Percentiles rank a stretch among this genome's conserved stretches.
Conservation (phyloP, 1,140 invertebrate species). For the Platyscapa corneri region DNA sequence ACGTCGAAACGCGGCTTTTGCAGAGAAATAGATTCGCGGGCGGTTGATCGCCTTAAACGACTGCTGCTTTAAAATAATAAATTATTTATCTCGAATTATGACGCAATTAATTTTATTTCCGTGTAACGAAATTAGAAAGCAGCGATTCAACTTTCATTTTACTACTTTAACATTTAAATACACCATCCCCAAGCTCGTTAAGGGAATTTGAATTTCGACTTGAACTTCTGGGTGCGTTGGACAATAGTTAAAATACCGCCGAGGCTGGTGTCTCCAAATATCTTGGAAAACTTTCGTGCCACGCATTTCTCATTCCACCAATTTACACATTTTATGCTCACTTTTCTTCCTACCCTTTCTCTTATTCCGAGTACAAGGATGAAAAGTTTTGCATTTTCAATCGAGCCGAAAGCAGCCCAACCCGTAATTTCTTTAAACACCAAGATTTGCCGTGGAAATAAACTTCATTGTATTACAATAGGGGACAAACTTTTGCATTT, state of each 20-base stretch:
- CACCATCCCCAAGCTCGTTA: slow-evolving; percentile 41
- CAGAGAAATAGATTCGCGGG: neutral
- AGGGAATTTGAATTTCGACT: slow-evolving; percentile 46
- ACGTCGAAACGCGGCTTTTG: no score
- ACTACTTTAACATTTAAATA: slow-evolving; percentile 37
- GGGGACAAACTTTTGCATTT: slow-evolving; percentile 9
- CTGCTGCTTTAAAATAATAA: neutral
- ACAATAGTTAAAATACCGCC: slow-evolving; percentile 49
- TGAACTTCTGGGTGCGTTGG: neutral
- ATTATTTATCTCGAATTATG: slow-evolving; percentile 3
- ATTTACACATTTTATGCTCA: slow-evolving; percentile 46
- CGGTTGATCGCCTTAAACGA: no score
- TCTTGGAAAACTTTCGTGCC: slow-evolving; percentile 45
- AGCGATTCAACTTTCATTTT: neutral
- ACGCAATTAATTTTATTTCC: slow-evolving; percentile 22
- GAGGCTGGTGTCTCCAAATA: slow-evolving; percentile 39
- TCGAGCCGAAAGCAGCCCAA: slow-evolving; percentile 1
- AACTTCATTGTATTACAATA: slow-evolving; percentile 9
- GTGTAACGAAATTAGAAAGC: slow-evolving; percentile 5
- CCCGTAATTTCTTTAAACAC: slow-evolving; percentile 39
- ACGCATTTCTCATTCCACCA: slow-evolving; percentile 48
- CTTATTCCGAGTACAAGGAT: neutral
- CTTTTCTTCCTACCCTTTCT: slow-evolving; percentile 17
- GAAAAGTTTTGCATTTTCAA: slow-evolving; percentile 46
- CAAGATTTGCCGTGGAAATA: slow-evolving; percentile 29